Percentiles rank a stretch among this genome's conserved stretches.
Conservation (phyloP, 2,888 invertebrate species). For the Coleophora deauratella region DNA sequence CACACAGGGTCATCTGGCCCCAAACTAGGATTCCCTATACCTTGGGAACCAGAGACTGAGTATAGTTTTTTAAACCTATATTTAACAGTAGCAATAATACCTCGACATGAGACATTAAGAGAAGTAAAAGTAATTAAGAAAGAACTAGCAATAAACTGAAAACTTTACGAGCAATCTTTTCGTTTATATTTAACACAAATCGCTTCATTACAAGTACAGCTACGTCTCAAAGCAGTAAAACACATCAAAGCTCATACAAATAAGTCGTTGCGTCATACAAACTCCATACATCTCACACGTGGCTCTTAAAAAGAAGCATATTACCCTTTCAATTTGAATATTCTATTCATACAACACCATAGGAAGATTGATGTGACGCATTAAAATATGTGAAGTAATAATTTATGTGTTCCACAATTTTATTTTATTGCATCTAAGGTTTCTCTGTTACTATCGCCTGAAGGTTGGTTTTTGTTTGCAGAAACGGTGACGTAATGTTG, state of each 20-base stretch:
- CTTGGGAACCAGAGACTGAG: too few relatives aligned
- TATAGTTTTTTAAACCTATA: too few relatives aligned
- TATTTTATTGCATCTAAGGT: conserved; percentile 9
- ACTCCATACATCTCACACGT: conserved; percentile 32
- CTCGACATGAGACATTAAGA: too few relatives aligned
- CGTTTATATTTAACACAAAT: too few relatives aligned
- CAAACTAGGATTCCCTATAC: too few relatives aligned
- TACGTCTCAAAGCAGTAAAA: background rate
- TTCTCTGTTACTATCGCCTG: background rate
- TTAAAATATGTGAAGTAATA: conserved; percentile 48
- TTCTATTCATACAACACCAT: conserved; percentile 45
- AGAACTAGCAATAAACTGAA: too few relatives aligned
- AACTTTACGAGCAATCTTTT: too few relatives aligned
- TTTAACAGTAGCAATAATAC: too few relatives aligned
- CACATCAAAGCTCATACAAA: conserved; percentile 4
- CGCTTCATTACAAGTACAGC: too few relatives aligned
- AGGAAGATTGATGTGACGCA: conserved; percentile 49
- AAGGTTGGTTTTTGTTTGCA: background rate
- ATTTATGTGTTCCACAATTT: conserved; percentile 26
- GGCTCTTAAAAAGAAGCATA: conserved; percentile 36
- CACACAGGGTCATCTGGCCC: too few relatives aligned
- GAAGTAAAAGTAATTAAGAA: too few relatives aligned
- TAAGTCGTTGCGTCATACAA: conserved; percentile 17
- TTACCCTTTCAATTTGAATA: conserved; percentile 51
- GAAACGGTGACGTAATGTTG: conserved; percentile 1